phyloP scores from a whole-genome alignment of 2,797 vertebrate genomes.

The Anguilla megastoma region DNA sequence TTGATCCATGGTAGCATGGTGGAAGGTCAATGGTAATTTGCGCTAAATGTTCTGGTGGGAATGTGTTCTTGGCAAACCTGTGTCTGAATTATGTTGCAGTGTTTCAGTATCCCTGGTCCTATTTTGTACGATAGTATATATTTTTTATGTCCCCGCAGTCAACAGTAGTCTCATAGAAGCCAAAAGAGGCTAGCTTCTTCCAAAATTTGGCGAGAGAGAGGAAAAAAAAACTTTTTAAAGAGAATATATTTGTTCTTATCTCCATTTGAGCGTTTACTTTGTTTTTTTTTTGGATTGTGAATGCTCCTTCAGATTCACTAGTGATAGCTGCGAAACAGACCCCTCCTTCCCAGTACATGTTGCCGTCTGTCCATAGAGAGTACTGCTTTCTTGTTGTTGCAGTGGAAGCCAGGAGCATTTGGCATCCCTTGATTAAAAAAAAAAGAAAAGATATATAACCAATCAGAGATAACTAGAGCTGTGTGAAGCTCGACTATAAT shows the following conservation, averaged over 20 bases:
- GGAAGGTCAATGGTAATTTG: background rate
- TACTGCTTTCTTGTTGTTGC: background rate
- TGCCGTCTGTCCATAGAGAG: background rate
- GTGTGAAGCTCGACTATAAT: background rate
- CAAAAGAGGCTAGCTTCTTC: background rate
- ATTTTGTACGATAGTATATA: background rate
- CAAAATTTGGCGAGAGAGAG: background rate
- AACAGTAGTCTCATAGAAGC: background rate
- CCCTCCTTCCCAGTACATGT: background rate
- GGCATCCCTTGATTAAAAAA: background rate
- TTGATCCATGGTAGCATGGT: background rate
- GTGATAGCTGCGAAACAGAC: background rate
- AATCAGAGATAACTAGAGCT: background rate
- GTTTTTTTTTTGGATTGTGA: background rate
- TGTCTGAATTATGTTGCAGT: background rate
- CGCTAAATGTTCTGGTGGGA: background rate
- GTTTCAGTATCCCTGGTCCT: background rate
- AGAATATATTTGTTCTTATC: background rate
- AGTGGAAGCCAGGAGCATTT: background rate
- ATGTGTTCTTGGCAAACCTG: background rate
- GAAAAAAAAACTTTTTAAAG: background rate
- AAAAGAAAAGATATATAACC: background rate
- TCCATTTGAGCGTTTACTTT: background rate
- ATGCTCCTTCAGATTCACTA: background rate
- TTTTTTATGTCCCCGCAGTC: conserved; percentile 12